Evolutionary conservation across 1,140 invertebrate species (phyloP), one percentile per base, ranked within the genome.

Genomic region (Ephestia elutella): DNA sequence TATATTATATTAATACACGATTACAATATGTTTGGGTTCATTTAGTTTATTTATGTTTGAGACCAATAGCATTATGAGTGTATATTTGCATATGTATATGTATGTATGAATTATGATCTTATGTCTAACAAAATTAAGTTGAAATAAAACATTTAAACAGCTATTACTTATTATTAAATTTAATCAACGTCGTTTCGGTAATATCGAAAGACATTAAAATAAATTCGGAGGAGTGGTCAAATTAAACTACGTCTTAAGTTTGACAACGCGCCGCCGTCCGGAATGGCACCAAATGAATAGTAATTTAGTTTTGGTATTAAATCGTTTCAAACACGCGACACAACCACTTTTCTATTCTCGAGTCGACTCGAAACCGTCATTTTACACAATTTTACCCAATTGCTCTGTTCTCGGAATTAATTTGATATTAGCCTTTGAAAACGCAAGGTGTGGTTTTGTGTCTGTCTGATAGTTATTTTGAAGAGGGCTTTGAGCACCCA

Each of bases 381-480:
- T 88, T 88, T 87, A 87, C 84, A 86, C 86, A 88, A 88, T 88
- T 88, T 88, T 85, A 88, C 78, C 73, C 81, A 85, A 86, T 88
- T 81, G 86, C 84, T 88, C 82, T 82, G 78, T 88, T 88, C 86
- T 81, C 57, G 71, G 86, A 88, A 88, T 88, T 88, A 88, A 88
- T 88, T 87, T 86, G 78, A 82, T 87, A 88, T 88, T 87, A 88
- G 80, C 77, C 73, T 86, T 88, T 88, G 81, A 82, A 86, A 87
- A 87, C 78, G 75, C 80, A 86, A 86, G 83, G 86, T 85, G 86
- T 86, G 81, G 82, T 84, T 85, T 78, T 70, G 75, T 80, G 68
- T 79, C 65, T 62, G 73, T 62, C 71, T 71, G 62, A 80, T 83
- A 75, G 68, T 86, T 87, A 83, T 74, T 80, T 78, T 75, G 76